Evolutionary conservation across 2,888 invertebrate genomes (phyloP).

Genomic region (Physocephala rufipes): DNA sequence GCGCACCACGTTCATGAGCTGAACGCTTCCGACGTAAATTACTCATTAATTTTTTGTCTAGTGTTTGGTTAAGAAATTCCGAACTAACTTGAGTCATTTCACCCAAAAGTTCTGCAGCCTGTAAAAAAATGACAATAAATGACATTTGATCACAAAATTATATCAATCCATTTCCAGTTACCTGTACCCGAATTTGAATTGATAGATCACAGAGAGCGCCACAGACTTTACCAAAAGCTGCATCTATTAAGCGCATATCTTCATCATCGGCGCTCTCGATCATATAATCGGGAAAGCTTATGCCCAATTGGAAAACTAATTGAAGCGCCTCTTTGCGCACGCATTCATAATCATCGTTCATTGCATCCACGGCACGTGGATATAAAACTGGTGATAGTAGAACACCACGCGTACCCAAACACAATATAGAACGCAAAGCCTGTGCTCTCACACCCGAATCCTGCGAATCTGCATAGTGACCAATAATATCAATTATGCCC

Average conservation of each 20-base stretch:
- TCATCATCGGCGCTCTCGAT: conserved; percentile 77
- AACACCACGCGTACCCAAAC: conserved; percentile 83
- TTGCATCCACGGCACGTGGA: conserved; percentile 74
- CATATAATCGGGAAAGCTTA: conserved; percentile 84
- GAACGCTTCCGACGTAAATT: conserved; percentile 88
- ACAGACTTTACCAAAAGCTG: conserved; percentile 95
- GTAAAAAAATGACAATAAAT: conserved; percentile 23
- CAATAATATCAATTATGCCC: conserved; percentile 76
- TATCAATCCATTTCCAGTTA: conserved; percentile 16
- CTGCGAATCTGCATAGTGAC: conserved; percentile 84
- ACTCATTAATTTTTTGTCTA: conserved; percentile 98
- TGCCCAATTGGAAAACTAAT: conserved; percentile 85
- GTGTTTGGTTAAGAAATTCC: conserved; percentile 91
- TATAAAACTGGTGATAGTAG: conserved; percentile 75
- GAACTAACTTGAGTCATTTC: conserved; percentile 87
- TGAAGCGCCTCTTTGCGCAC: conserved; percentile 87
- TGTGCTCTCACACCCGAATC: conserved; percentile 92
- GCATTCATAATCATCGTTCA: conserved; percentile 93
- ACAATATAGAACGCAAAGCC: conserved; percentile 86
- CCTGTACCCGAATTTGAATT: conserved; percentile 82
- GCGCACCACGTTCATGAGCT: conserved; percentile 86
- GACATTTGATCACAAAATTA: not conserved
- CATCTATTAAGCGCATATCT: conserved; percentile 89
- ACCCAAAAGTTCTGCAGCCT: conserved; percentile 85
- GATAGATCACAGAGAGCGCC: conserved; percentile 92